Evolutionary conservation across 2,113 vertebrate species (phyloP).

Genomic region (Gila orcuttii): DNA sequence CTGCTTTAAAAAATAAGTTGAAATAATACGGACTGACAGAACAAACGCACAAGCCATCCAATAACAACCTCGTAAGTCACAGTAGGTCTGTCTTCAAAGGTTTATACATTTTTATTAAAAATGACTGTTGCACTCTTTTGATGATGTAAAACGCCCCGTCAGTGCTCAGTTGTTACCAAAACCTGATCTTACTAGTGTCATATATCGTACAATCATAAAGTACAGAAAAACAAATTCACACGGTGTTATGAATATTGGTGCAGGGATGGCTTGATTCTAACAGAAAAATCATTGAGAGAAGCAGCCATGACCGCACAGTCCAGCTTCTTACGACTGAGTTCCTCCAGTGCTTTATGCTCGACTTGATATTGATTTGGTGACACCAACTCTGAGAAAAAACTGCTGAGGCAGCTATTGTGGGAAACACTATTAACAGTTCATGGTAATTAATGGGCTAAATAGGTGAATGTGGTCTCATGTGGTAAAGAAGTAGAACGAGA

Average conservation of each 20-base stretch:
- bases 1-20: neutral
- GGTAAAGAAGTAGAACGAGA: constrained; percentile 49
- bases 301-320: constrained; percentile 1
- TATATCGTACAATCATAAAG: neutral
- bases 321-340: constrained; percentile 30
- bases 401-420: constrained; percentile 70
- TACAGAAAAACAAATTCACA: neutral
- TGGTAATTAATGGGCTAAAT: constrained; percentile 81
- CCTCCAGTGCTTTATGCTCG: constrained; percentile 46
- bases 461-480: constrained; percentile 69
- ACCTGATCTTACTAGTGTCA: neutral
- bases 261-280: constrained; percentile 21
- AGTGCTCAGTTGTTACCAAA: neutral
- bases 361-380: constrained; percentile 66
- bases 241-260: neutral
- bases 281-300: neutral
- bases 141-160: neutral
- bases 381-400: constrained; percentile 65
- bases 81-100: neutral
- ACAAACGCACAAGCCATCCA: neutral
- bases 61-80: neutral
- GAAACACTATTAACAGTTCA: constrained; percentile 72
- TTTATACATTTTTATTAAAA: neutral
- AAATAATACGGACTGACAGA: neutral
- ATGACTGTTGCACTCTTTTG: neutral